Conservation (phyloP, 2,797 vertebrate species). For the Emydoidea blandingii region DNA sequence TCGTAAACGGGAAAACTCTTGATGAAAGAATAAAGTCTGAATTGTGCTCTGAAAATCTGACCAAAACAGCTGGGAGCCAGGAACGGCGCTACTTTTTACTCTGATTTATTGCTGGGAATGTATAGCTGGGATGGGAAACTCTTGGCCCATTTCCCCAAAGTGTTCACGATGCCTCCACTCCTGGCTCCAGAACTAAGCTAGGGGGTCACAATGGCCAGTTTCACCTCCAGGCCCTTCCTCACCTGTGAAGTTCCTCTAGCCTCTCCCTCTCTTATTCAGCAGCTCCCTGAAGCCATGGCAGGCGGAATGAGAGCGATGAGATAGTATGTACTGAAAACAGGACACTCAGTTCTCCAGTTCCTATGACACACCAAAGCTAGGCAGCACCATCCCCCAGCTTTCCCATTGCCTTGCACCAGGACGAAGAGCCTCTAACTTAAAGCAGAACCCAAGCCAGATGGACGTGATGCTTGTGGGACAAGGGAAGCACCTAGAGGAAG, state of each 20-base stretch:
- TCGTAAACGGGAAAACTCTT: background rate
- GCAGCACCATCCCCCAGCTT: background rate
- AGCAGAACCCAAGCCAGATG: background rate
- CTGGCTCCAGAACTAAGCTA: background rate
- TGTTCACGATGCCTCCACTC: background rate
- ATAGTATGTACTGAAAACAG: background rate
- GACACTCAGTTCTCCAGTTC: background rate
- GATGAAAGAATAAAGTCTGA: background rate
- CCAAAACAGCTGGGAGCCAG: background rate
- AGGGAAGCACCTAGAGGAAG: background rate
- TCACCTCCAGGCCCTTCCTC: background rate
- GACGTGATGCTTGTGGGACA: background rate
- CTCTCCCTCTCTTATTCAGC: background rate
- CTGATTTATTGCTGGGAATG: no score
- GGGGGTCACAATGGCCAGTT: background rate
- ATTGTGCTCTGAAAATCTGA: background rate
- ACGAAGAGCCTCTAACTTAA: background rate
- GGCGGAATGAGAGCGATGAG: background rate
- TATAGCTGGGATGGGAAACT: no score
- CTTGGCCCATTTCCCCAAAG: background rate
- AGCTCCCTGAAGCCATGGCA: background rate
- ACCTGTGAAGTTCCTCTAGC: background rate
- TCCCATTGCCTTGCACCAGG: background rate
- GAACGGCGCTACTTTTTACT: background rate
- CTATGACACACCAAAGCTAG: background rate